Percentiles rank a stretch among this genome's conserved stretches.
Evolutionary conservation across 1,140 invertebrate genomes (phyloP).

Genomic region (Brachionus plicatilis): DNA sequence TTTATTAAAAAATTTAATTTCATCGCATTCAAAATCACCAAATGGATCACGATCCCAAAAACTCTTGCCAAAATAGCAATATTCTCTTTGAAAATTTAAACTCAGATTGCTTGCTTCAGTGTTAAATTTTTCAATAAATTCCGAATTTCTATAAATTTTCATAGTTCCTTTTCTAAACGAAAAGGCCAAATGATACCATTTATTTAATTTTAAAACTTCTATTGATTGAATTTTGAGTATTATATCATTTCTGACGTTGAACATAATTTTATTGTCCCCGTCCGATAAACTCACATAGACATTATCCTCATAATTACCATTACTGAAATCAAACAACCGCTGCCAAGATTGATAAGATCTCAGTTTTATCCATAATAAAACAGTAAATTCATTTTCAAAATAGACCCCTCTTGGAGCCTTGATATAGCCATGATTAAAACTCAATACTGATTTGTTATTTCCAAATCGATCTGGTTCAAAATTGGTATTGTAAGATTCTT

Average conservation of each 20-base stretch:
- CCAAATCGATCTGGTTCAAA: not conserved
- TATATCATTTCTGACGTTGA: not conserved
- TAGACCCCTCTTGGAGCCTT: not conserved
- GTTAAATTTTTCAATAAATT: no score
- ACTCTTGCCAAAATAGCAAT: not conserved
- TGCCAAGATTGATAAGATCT: not conserved
- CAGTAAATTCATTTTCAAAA: not conserved
- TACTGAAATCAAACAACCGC: not conserved
- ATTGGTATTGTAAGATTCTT: not conserved
- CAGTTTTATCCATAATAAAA: not conserved
- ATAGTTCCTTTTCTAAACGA: no score
- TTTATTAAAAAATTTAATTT: not conserved
- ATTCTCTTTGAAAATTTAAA: not conserved
- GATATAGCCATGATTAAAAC: not conserved
- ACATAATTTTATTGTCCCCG: no score
- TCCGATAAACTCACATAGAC: not conserved
- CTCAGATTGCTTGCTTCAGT: not conserved
- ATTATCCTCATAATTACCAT: not conserved
- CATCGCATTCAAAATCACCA: not conserved
- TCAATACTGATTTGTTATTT: not conserved
- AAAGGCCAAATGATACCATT: no score
- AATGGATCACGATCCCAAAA: not conserved
- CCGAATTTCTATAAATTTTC: no score
- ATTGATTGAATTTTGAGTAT: not conserved
- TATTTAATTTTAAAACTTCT: no score